Conservation (phyloP, 2,113 vertebrate genomes). For the Podiceps cristatus region DNA sequence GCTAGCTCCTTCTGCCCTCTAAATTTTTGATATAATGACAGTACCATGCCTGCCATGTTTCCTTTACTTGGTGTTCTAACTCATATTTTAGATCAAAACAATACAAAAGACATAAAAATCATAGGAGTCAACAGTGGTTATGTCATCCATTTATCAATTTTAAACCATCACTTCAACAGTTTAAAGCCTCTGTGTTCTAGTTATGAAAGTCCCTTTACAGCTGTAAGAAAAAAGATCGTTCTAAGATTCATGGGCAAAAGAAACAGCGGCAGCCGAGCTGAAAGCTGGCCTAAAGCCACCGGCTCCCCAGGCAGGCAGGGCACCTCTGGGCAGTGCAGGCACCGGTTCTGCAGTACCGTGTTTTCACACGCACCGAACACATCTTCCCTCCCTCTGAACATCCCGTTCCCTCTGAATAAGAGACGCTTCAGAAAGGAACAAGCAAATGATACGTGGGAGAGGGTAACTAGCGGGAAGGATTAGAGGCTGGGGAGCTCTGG, state of each 20-base stretch:
- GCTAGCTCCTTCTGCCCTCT: background rate
- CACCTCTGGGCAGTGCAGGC: background rate
- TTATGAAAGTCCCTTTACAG: background rate
- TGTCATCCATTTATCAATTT: constrained; percentile 35
- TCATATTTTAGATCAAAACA: background rate
- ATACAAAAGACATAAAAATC: constrained; percentile 17
- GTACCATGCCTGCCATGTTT: background rate
- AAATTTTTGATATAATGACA: constrained; percentile 8
- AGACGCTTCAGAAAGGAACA: background rate
- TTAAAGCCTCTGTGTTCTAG: background rate
- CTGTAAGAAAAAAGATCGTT: background rate
- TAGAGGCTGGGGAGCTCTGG: background rate
- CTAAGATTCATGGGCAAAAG: background rate
- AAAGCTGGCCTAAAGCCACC: background rate
- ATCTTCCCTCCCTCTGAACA: background rate
- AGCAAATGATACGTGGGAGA: background rate
- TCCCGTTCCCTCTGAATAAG: background rate
- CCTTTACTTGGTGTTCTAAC: background rate
- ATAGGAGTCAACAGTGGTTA: background rate
- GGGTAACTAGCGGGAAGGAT: background rate
- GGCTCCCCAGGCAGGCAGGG: background rate
- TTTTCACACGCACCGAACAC: rapidly evolving
- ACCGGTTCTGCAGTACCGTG: background rate
- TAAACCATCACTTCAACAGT: background rate
- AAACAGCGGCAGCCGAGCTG: background rate